Base-by-base conservation (phyloP, 1,140 invertebrate genomes). In the Zaprionus ghesquierei region DNA sequence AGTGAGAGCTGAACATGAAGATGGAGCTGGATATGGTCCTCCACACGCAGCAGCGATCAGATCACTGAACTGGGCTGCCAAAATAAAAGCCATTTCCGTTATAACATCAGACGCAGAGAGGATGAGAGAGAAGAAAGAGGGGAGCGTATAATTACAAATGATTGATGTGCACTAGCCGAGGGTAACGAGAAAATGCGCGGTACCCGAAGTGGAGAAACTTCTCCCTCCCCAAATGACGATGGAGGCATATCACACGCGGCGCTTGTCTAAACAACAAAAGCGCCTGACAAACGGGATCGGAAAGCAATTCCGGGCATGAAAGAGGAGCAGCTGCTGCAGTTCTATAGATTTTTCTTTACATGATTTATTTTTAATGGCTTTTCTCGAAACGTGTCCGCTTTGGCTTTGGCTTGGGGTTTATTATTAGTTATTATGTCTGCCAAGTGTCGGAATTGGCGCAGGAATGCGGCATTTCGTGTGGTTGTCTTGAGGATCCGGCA, bases 111-210 rank as follows among this genome's bases (percentile, higher is more conserved):
- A 44, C 13, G n/a, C 29, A 55, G 60, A 69, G 56, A 59, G 58
- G 63, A 35, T 54, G 33, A 29, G 59, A 58, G 29, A 71, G 66
- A 38, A 77, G 66, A 54, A 22, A 31, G 29, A 60, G 15, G 13
- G 51, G 38, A 77, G 62, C 65, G 63, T 71, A 70, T 87, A 86
- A 86, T 86, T 87, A 87, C 82, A 86, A 65, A 87, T 86, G 81
- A 86, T 86, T 86, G 81, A 86, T 86, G 78, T 82, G 31, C 75
- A 73, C 74, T 55, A 44, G 50, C 29, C 79, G 56, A 66, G 75
- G 60, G 61, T 15, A 38, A 15, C 15, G 27, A 13, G 58, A 9
- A 20, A 15, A 33, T 23, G 23, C 10, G 49, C 53, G 50, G 18
- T 23, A 20, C 4, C 29, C 2, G 15, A 18, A 13, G 35, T 53